Base-by-base conservation (phyloP, 2,113 vertebrate genomes). In the Seriola rivoliana region DNA sequence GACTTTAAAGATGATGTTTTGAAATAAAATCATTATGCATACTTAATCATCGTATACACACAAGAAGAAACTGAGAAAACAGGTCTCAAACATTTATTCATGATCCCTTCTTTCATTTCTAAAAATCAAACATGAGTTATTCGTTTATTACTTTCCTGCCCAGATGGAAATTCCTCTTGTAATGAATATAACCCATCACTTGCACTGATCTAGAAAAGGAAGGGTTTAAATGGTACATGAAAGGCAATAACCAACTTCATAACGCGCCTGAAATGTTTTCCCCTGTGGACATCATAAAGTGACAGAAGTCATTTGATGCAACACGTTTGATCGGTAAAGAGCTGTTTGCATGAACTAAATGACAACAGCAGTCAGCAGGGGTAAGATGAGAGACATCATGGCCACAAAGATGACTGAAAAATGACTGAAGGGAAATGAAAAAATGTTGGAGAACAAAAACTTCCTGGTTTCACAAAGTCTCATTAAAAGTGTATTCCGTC, bases 401-500 rank as follows among this genome's bases (percentile, higher is more conserved):
- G 69, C 2, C 25, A 59, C 42, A 70, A 38, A 59, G 60, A 62
- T 29, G 29, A 65, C 21, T 23, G 2, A 42, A 60, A 80, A 60
- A 80, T 48, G 5, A 71, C 36, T 66, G 44, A 46, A 32, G 12
- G 52, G 42, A 78, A 82, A 64, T 66, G 12, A 52, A 77, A 60
- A 68, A 65, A 62, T 55, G 42, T 23, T 38, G 11, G 38, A 16
- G 38, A 63, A 42, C 8, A 52, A 58, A 70, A 70, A 44, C 50
- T 76, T 76, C 9, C 14, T 29, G 11, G 63, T 77, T 78, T 74
- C 64, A 64, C n/a, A 25, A 12, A 8, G 38, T 12, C 59, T 81
- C 67, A 86, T 86, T 86, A 78, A 82, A 89, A 69, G 58, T 69
- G 67, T 52, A 60, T 85, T 68, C 66, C 1, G 85, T 55, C 66